A percentile compares a stretch with the other conserved stretches of the same genome.
Conservation (phyloP, 2,888 invertebrate species). For the Theodoxus fluviatilis region DNA sequence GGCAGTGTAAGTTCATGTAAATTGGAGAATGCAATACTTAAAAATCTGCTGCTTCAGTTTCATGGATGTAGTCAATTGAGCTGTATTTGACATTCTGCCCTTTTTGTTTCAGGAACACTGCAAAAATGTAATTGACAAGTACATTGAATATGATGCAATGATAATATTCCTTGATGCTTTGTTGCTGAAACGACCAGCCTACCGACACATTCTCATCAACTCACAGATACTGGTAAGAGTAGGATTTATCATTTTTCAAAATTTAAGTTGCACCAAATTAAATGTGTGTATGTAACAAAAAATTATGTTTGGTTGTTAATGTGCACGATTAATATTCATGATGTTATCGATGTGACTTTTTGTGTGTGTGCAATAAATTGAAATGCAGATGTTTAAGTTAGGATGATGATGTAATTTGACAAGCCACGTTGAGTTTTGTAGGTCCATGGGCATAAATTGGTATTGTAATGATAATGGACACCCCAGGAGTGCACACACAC, state of each 20-base stretch:
- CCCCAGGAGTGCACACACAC: too few relatives aligned
- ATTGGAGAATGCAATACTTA: neutral
- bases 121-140: conserved; percentile 81
- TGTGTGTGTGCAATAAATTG: too few relatives aligned
- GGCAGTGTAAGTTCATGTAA: too few relatives aligned
- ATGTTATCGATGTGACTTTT: too few relatives aligned
- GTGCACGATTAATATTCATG: too few relatives aligned
- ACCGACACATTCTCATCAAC: conserved; percentile 85
- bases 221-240: conserved; percentile 75
- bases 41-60: neutral
- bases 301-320: too few relatives aligned
- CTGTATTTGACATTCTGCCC: neutral
- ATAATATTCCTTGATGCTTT: conserved; percentile 86
- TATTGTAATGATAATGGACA: too few relatives aligned
- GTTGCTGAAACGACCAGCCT: conserved; percentile 81
- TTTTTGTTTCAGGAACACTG: conserved; percentile 74
- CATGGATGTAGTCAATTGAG: neutral
- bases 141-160: conserved; percentile 89
- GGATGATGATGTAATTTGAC: too few relatives aligned
- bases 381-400: too few relatives aligned
- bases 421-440: too few relatives aligned
- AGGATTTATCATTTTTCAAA: neutral
- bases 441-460: too few relatives aligned
- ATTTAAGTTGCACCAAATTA: too few relatives aligned
- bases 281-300: neutral